Evolutionary conservation across 1,140 invertebrate genomes (phyloP), one percentile per base, ranked within the genome.

Genomic region (Hermatobates lingyangjiaoensis): DNA sequence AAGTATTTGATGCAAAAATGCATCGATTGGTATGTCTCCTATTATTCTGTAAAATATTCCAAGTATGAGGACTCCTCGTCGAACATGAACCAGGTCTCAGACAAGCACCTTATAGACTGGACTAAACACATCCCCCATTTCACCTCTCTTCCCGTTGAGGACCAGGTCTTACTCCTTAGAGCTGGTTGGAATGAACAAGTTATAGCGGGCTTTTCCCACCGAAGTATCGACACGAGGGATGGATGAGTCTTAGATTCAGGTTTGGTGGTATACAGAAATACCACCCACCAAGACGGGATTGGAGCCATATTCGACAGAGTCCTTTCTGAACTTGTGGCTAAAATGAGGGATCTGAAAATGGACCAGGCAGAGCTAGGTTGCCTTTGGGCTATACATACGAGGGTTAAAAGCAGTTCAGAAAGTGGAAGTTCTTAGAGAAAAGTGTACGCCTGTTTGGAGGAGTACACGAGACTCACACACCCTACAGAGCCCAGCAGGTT

Each of bases 291-390:
- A 61, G 82, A 87, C 51, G 91, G 90, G 47, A 81, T 96, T 10
- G 84, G 82, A 12, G 75, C 77, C 55, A 94, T 97, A 61, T 96
- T 94, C 70, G 92, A 96, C 66, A 77, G 93, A 54, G 85, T 93
- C 3, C 72, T 93, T 1, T 82, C 83, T 0, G 94, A 98, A 70
- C 73, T 97, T 24, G 90, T 94, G 14, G 76, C 85, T 10, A 97
- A 97, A 71, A 93, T 98, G 89, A 79, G 88, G 57, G 87, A 94
- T 59, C 85, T 98, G 79, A 84, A 86, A 63, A 85, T 98, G 75
- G 92, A 98, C 67, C 84, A 88, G 62, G 84, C 90, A 10, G 94
- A 98, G 68, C 71, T 96, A 56, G 89, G 90, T 24, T 97, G 92
- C 68, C 72, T 98, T 42, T 78, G 91, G 62, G 82, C 89, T 45